Evolutionary conservation across 1,140 invertebrate genomes (phyloP).

Genomic region (Drosophila athabasca): DNA sequence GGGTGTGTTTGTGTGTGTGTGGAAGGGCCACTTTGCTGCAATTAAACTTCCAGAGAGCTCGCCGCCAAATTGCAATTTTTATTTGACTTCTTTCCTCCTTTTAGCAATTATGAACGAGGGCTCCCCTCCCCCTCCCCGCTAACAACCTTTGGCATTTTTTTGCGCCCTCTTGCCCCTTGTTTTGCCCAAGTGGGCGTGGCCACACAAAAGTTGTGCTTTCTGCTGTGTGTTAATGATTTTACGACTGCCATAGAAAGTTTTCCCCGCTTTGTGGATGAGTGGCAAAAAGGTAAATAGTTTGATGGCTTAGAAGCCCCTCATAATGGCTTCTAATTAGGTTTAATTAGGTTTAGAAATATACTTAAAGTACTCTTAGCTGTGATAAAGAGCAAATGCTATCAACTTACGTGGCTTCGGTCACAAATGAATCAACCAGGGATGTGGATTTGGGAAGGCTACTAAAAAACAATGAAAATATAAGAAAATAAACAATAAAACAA

Average conservation of each 20-base stretch:
- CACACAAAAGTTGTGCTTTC: constrained; percentile 23
- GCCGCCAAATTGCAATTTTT: constrained; percentile 42
- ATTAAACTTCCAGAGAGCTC: constrained; percentile 58
- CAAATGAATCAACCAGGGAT: constrained; percentile 74
- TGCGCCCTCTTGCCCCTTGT: not conserved
- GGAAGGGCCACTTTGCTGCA: constrained; percentile 41
- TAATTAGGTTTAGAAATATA: constrained; percentile 14
- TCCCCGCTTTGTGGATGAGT: not conserved
- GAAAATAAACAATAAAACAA: constrained; percentile 20
- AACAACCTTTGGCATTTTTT: constrained; percentile 4
- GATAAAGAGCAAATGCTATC: constrained; percentile 13
- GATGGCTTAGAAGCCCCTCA: not conserved
- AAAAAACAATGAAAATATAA: constrained; percentile 35
- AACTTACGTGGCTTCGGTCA: constrained; percentile 81
- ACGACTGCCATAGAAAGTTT: constrained; percentile 43
- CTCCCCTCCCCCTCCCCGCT: not conserved
- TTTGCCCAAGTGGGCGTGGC: constrained; percentile 16
- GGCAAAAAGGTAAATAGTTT: constrained; percentile 31
- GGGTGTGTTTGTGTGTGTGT: constrained; percentile 1
- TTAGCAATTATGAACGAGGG: constrained; percentile 41
- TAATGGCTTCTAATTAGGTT: constrained; percentile 30
- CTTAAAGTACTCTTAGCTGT: constrained; percentile 3
- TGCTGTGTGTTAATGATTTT: constrained; percentile 40
- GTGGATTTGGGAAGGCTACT: constrained; percentile 60
- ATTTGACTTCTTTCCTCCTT: constrained; percentile 42